A percentile compares a stretch with the other conserved stretches of the same genome.
Evolutionary conservation across 2,113 vertebrate species (phyloP).

Genomic region (Hemibates koningsi): DNA sequence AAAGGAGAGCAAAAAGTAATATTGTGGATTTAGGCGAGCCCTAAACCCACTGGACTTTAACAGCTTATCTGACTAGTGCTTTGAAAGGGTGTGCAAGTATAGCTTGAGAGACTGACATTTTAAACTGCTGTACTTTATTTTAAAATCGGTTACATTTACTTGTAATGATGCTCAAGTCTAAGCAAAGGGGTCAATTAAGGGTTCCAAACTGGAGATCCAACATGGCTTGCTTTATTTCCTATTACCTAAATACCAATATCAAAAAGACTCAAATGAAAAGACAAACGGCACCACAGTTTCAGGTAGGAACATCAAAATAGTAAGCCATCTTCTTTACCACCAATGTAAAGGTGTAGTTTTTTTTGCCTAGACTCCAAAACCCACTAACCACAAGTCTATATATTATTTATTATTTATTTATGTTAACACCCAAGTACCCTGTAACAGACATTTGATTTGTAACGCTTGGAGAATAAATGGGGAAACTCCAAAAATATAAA

Average conservation of each 20-base stretch:
- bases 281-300: neutral
- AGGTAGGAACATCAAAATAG: neutral
- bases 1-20: neutral
- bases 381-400: neutral
- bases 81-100: neutral
- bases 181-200: neutral
- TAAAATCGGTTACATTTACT: neutral
- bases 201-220: neutral
- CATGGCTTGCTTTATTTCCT: neutral
- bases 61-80: neutral
- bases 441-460: neutral
- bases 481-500: neutral
- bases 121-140: neutral
- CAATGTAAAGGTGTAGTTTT: neutral
- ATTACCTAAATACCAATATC: neutral
- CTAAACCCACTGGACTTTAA: neutral
- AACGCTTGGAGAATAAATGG: neutral
- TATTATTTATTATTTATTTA: neutral
- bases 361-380: neutral
- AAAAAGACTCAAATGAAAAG: neutral
- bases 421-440: neutral
- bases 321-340: neutral
- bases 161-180: neutral
- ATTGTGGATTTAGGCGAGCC: neutral
- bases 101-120: neutral